These are phyloP conservation scores for Pseudoatta argentina DNA, from an alignment of 1,140 invertebrate genomes.

Conservation along the genomic window DNA sequence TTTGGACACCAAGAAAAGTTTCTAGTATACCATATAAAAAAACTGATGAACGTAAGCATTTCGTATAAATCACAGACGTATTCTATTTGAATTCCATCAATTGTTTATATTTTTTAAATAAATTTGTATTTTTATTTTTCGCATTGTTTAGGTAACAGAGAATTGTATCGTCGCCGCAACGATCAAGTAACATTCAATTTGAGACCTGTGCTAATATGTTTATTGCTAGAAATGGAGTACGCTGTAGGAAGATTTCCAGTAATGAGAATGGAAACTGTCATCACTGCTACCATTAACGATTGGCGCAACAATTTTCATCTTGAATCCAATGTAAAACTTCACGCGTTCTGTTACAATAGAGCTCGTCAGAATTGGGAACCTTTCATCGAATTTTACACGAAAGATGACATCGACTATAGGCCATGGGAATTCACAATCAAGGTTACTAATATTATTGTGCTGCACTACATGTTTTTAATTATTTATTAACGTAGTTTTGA, in stretches of 20 bases:
- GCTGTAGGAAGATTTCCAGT: conserved; percentile 81
- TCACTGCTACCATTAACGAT: conserved; percentile 77
- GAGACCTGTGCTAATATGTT: conserved; percentile 77
- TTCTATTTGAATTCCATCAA: neutral
- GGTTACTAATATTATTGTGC: conserved; percentile 80
- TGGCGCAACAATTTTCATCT: conserved; percentile 81
- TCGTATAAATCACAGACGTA: neutral
- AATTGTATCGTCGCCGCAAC: conserved; percentile 36
- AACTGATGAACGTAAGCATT: conserved; percentile 73
- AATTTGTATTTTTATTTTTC: neutral
- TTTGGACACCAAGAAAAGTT: conserved; percentile 92
- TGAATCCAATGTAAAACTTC: conserved; percentile 87
- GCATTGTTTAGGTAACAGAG: conserved; percentile 36
- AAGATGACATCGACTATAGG: conserved; percentile 89
- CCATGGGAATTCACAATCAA: conserved; percentile 92
- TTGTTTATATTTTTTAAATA: neutral
- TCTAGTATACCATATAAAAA: conserved; percentile 81
- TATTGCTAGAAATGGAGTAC: conserved; percentile 82
- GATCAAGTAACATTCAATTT: conserved; percentile 77
- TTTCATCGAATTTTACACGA: conserved; percentile 91
- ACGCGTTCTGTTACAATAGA: conserved; percentile 92
- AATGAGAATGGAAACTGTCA: conserved; percentile 76
- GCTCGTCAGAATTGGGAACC: conserved; percentile 92
- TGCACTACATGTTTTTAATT: neutral
- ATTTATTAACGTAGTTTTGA: conserved; percentile 23